Base-by-base conservation (phyloP, 1,140 invertebrate species). In the Grapholita molesta region DNA sequence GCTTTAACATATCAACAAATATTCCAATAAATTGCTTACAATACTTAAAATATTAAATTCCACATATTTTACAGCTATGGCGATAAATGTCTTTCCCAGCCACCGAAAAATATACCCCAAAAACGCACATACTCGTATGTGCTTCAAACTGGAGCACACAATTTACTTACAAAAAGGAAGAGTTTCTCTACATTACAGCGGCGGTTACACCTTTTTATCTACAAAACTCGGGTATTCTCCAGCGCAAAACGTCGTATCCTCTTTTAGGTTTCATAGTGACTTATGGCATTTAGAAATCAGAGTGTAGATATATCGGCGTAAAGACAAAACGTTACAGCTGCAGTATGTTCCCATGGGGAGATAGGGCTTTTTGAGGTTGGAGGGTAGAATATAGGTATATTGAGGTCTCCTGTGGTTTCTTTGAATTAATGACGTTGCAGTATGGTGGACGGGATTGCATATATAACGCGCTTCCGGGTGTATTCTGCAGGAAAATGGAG, bases 391-490 rank as follows among this genome's bases (percentile, higher is more conserved):
- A 48, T 48, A 48, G 42, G 42, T 48, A 15, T 48, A 48, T 48
- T 18, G 42, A 18, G 15, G 24, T 55, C 53, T 55, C 53, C 12
- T 55, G 53, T 55, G 53, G 53, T 55, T 25, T 28, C 53, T 55
- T 55, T 55, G 53, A 55, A 55, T 55, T 55, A 55, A 55, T 55
- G 53, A 28, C 53, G 24, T 55, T 55, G 21, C 53, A 55, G 53
- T 23, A 28, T 55, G 53, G 53, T 55, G 24, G 53, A 55, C n/a
- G 53, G 53, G 21, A 28, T 25, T 55, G 53, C 53, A 55, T 55
- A 55, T 55, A 21, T 55, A 25, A 55, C 25, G 24, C 53, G 52
- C 21, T 53, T 55, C 21, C 53, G 25, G 6, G 53, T 8, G 15
- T 25, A 55, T 25, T 25, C 8, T 8, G 3, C 0, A 5, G 24